Percentiles rank a stretch among this genome's conserved stretches.
phyloP scores from a whole-genome alignment of 1,140 invertebrate species.

The Planococcus citri region DNA sequence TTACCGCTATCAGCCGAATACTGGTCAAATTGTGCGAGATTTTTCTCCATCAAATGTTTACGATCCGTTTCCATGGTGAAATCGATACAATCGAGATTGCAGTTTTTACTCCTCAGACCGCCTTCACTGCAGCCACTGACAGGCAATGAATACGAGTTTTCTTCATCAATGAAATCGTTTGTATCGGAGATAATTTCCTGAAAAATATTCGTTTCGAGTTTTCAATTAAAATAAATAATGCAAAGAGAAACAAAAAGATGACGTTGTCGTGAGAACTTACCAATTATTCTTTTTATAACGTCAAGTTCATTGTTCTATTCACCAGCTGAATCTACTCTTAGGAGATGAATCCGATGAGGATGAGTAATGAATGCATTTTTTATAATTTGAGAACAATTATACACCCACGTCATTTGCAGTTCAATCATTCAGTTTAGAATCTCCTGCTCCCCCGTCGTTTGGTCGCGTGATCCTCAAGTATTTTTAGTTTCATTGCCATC shows the following conservation, averaged over 20 bases:
- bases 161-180: not conserved
- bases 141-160: not conserved
- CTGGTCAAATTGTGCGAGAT: not conserved
- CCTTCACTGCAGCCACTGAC: no score
- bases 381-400: no score
- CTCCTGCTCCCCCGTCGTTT: no score
- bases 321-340: not conserved
- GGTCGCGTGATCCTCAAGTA: no score
- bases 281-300: not conserved
- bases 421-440: no score
- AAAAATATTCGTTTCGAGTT: not conserved
- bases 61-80: constrained; percentile 15
- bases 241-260: no score
- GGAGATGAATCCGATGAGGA: no score
- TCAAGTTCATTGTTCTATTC: not conserved
- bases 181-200: not conserved
- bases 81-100: not conserved
- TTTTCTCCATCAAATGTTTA: not conserved
- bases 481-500: no score
- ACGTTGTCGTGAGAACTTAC: not conserved
- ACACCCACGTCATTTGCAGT: no score
- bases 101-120: not conserved
- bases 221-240: no score
- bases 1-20: not conserved
- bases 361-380: no score